phyloP scores from a whole-genome alignment of 2,113 vertebrate genomes.

The Mormoops blainvillei region DNA sequence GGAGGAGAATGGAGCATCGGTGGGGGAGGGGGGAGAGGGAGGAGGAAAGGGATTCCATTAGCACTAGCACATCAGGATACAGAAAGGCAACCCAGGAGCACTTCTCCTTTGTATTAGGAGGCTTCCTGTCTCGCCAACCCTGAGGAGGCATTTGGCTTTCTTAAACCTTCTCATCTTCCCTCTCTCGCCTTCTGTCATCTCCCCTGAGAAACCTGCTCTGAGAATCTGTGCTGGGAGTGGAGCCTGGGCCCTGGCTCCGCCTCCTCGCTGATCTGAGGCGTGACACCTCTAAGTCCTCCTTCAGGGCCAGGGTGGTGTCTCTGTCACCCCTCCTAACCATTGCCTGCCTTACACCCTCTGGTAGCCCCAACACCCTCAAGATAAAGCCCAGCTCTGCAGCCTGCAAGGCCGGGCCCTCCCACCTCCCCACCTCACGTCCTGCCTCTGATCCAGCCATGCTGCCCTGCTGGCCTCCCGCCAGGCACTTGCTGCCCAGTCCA shows the following conservation, averaged over 20 bases:
- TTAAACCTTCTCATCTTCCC: neutral
- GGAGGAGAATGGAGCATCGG: constrained; percentile 2
- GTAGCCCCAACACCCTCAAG: neutral
- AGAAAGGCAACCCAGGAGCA: neutral
- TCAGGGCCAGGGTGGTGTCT: neutral
- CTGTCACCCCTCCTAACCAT: neutral
- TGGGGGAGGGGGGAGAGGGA: neutral
- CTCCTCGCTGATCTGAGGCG: neutral
- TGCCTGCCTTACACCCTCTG: neutral
- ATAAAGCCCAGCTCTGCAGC: neutral
- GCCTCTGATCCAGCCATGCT: neutral
- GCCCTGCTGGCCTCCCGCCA: neutral
- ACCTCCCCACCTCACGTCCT: neutral
- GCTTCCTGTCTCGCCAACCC: constrained; percentile 14
- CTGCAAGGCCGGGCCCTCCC: neutral
- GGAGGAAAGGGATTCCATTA: neutral
- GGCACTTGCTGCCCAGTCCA: neutral
- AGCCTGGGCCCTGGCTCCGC: neutral
- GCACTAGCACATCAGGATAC: constrained; percentile 2
- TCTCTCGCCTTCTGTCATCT: neutral
- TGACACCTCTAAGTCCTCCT: neutral
- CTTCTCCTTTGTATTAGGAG: neutral
- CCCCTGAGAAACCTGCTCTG: constrained; percentile 21
- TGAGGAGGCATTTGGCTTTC: constrained; percentile 2
- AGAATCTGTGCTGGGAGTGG: neutral